Evolutionary conservation across 2,888 invertebrate genomes (phyloP).

Genomic region (Tiliacea aurago): DNA sequence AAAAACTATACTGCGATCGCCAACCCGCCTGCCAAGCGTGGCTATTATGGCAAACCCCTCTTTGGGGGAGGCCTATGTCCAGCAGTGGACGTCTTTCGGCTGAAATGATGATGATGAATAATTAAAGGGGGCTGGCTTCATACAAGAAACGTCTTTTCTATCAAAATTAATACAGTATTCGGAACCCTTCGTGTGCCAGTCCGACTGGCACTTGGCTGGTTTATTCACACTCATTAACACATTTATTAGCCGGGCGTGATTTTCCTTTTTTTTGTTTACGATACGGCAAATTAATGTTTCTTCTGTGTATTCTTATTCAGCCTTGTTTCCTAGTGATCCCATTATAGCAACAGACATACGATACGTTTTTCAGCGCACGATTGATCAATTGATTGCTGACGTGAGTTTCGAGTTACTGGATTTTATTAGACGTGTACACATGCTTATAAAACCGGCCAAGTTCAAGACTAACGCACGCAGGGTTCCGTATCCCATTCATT

Average conservation of each 20-base stretch:
- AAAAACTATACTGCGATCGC: too few species aligned
- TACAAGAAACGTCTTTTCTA: too few species aligned
- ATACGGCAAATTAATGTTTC: constrained; percentile 45
- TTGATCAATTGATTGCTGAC: constrained; percentile 18
- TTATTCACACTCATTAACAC: constrained; percentile 9
- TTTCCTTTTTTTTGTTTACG: constrained; percentile 36
- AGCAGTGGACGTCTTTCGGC: too few species aligned
- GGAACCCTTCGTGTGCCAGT: too few species aligned
- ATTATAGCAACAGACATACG: constrained; percentile 7
- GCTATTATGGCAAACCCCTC: too few species aligned
- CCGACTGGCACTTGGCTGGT: too few species aligned
- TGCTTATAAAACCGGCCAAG: neutral
- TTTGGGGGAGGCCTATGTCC: too few species aligned
- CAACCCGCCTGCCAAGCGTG: too few species aligned
- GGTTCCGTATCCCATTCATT: too few species aligned
- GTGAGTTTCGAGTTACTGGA: constrained; percentile 18
- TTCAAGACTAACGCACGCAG: neutral
- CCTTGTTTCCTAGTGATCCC: constrained; percentile 22
- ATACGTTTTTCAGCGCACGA: neutral
- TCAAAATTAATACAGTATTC: too few species aligned
- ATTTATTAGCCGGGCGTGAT: constrained; percentile 50
- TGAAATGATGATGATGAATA: too few species aligned
- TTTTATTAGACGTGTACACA: constrained; percentile 7
- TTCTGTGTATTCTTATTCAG: constrained; percentile 26
- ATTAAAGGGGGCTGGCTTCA: too few species aligned